Conservation (phyloP, 2,888 invertebrate genomes). For the Gari tellinella region DNA sequence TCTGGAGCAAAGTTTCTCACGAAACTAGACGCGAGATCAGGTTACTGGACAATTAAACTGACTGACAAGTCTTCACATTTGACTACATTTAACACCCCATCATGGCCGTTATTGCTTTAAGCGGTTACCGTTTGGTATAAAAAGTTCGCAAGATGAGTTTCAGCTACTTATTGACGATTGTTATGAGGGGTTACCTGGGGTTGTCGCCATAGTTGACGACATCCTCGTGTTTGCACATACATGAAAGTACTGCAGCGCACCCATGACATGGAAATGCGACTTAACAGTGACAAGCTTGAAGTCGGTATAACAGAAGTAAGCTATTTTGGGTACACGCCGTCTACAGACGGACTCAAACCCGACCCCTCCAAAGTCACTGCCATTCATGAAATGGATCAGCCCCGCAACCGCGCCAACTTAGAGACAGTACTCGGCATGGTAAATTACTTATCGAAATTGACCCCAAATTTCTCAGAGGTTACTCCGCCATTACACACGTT, state of each 20-base stretch:
- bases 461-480: no score
- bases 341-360: neutral
- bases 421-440: no score
- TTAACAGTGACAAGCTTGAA: neutral
- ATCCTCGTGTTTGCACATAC: neutral
- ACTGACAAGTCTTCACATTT: constrained; percentile 25
- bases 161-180: neutral
- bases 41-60: constrained; percentile 50
- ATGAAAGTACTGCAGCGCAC: neutral
- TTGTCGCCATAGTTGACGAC: neutral
- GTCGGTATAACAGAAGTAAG: no score
- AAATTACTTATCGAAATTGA: no score
- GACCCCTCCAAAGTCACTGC: no score
- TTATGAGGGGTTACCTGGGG: neutral
- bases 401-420: no score
- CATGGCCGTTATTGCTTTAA: constrained; percentile 27
- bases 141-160: constrained; percentile 47
- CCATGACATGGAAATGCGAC: constrained; percentile 1
- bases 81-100: constrained; percentile 43
- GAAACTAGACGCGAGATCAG: constrained; percentile 19
- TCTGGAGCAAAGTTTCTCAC: constrained; percentile 22
- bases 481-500: no score
- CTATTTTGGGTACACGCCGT: no score
- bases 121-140: constrained; percentile 58
- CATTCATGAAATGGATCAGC: no score